phyloP scores from a whole-genome alignment of 2,888 invertebrate species.

The Clivina fossor region DNA sequence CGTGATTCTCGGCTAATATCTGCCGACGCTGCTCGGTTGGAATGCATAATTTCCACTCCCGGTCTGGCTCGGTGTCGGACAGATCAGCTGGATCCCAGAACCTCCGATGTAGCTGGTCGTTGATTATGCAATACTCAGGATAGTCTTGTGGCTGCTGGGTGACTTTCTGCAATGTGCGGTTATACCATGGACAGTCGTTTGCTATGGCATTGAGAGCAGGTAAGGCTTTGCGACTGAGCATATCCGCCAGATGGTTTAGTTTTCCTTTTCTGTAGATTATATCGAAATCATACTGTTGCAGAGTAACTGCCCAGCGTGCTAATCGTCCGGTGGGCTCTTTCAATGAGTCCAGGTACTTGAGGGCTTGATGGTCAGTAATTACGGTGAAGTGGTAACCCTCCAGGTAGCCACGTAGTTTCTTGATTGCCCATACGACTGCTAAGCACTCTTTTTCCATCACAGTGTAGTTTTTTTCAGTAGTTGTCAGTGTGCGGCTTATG shows the following conservation, averaged over 20 bases:
- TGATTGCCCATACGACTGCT: too few species aligned
- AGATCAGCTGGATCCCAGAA: too few species aligned
- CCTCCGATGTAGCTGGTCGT: too few species aligned
- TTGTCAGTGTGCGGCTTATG: not conserved
- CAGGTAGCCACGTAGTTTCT: too few species aligned
- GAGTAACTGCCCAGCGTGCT: conserved; percentile 39
- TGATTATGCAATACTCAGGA: too few species aligned
- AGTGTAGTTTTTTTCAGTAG: too few species aligned
- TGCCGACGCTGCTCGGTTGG: not conserved
- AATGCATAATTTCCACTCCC: conserved; percentile 6
- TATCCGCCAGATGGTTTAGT: conserved; percentile 26
- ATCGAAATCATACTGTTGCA: conserved; percentile 38
- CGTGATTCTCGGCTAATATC: conserved; percentile 24
- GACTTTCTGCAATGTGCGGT: not conserved
- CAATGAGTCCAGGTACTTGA: not conserved
- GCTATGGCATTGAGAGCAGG: too few species aligned
- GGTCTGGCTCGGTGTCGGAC: not conserved
- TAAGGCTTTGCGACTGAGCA: conserved; percentile 20
- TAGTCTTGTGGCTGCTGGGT: not conserved
- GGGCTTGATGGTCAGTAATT: not conserved
- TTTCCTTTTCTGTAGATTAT: conserved; percentile 33
- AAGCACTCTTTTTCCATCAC: too few species aligned
- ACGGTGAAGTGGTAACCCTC: too few species aligned
- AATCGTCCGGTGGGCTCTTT: conserved; percentile 36
- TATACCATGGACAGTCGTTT: not conserved